Evolutionary conservation across 2,113 vertebrate species (phyloP).

Genomic region (Syngnathus typhle): DNA sequence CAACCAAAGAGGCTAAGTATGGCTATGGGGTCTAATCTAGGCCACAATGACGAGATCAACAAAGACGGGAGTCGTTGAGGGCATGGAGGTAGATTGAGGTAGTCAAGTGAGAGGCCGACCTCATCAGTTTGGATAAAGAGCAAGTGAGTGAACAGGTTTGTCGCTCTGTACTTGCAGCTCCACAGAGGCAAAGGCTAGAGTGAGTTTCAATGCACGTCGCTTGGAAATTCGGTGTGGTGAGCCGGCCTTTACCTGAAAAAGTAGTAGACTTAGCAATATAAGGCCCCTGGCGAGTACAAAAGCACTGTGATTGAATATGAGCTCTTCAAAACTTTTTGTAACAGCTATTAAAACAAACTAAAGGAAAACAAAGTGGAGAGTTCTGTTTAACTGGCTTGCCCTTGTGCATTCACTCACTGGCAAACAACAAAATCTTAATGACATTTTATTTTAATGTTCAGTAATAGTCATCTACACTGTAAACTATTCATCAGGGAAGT

Average conservation of each 20-base stretch:
- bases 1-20: neutral
- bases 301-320: too few species aligned
- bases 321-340: too few species aligned
- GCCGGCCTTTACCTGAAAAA: too few species aligned
- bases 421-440: neutral
- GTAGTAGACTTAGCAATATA: too few species aligned
- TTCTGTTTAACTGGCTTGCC: neutral
- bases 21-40: constrained; percentile 17
- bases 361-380: too few species aligned
- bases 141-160: neutral
- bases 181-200: too few species aligned
- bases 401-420: neutral
- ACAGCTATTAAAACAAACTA: too few species aligned
- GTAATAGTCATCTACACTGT: constrained; percentile 35
- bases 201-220: too few species aligned
- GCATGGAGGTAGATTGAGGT: constrained; percentile 1
- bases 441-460: neutral
- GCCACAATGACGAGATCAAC: constrained; percentile 24
- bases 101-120: too few species aligned
- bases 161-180: neutral
- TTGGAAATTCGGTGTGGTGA: too few species aligned
- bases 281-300: too few species aligned
- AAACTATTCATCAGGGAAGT: constrained; percentile 43
- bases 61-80: neutral
- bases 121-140: constrained; percentile 16